Base-by-base conservation (phyloP, 1,140 invertebrate genomes). In the Drosophila leontia region DNA sequence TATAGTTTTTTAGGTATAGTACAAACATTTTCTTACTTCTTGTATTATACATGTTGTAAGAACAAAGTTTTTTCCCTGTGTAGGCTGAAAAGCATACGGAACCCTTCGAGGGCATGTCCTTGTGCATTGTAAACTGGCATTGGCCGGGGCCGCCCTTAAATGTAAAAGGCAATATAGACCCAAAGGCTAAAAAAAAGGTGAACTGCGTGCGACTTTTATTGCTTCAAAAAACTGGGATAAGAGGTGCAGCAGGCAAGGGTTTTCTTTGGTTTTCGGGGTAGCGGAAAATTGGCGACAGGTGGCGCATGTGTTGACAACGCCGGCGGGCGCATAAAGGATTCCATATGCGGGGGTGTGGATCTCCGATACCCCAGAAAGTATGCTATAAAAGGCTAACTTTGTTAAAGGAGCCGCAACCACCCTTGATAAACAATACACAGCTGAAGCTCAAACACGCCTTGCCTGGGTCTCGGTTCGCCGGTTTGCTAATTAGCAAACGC, bases 141-240 rank as follows among this genome's bases (percentile, higher is more conserved):
- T 56, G 65, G 44, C 15, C 11, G 51, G 50, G 58, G 48, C 53
- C 19, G 50, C 45, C 51, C 50, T 77, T 62, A 62, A 78, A 61
- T 78, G 58, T 78, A 63, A 78, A 78, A 63, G 75, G 75, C 75
- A 78, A 78, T 77, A 58, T 51, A 78, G 50, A 45, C 65, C 61
- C 53, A 23, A 71, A 39, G 68, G 53, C 70, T 59, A 51, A 59
- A 60, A 58, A 53, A 55, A 76, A 77, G 83, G 82, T 79, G 67
- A 84, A 72, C 78, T 88, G 80, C 83, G 83, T 86, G 83, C 63
- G 80, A 86, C 82, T 86, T 86, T 86, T 86, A 86, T 87, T 80
- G 82, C 80, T 58, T 23, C 42, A 56, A 70, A 41, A 29, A 45
- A 23, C 2, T 8, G 7, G 3, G 8, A 7, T 9, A 48, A n/a